Conservation (phyloP, 2,113 vertebrate genomes). For the Nestor notabilis region DNA sequence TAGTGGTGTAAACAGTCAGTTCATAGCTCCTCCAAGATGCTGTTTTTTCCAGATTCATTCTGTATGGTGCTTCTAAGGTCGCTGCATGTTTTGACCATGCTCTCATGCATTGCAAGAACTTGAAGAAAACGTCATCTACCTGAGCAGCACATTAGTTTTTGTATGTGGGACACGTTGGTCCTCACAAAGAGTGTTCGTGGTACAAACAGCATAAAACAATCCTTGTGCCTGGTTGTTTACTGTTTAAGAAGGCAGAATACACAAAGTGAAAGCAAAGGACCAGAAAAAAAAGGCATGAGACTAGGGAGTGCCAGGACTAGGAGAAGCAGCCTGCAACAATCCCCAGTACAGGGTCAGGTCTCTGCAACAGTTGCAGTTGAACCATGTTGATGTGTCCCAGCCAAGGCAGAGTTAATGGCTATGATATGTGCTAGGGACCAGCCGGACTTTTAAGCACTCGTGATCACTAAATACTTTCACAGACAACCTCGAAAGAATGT, state of each 20-base stretch:
- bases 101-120: not conserved
- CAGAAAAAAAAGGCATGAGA: not conserved
- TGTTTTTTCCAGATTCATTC: not conserved
- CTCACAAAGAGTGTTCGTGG: not conserved
- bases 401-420: not conserved
- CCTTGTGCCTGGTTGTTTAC: not conserved
- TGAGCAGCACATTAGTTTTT: fast-evolving
- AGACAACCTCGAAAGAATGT: not conserved
- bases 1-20: not conserved
- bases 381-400: not conserved
- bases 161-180: not conserved
- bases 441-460: not conserved
- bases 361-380: not conserved
- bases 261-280: not conserved
- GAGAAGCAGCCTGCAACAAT: not conserved
- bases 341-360: not conserved
- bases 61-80: not conserved
- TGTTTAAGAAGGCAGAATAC: not conserved
- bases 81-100: fast-evolving
- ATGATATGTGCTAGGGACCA: not conserved
- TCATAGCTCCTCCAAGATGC: not conserved
- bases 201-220: not conserved
- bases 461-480: not conserved
- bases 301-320: not conserved
- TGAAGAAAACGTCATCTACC: not conserved